These are phyloP conservation scores for Scalopus aquaticus DNA, from an alignment of 2,113 vertebrate species.

Conservation along the genomic window DNA sequence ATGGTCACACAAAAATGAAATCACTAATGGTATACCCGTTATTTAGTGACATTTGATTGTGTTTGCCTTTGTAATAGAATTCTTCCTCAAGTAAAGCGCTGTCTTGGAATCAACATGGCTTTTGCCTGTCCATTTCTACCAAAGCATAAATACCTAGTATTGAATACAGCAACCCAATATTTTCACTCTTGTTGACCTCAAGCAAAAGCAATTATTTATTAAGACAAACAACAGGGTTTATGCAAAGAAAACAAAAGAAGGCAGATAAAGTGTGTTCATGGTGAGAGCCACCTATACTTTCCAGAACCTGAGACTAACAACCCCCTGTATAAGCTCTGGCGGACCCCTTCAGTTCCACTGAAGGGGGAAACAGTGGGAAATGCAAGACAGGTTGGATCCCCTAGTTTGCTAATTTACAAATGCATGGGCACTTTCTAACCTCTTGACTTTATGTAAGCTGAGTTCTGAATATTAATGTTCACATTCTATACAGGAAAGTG, in stretches of 20 bases:
- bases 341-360: neutral
- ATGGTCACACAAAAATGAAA: neutral
- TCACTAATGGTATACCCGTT: neutral
- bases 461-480: neutral
- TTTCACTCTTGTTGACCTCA: neutral
- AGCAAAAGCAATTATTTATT: neutral
- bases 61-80: neutral
- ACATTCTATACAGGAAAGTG: neutral
- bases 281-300: neutral
- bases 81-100: neutral
- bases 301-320: neutral
- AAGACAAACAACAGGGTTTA: neutral
- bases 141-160: neutral
- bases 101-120: neutral
- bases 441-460: neutral
- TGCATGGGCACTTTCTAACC: too few relatives aligned
- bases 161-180: neutral
- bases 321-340: neutral
- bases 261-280: neutral
- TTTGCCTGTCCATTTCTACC: constrained; percentile 13
- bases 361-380: neutral
- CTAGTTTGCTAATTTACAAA: neutral
- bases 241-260: neutral
- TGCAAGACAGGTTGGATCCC: neutral
- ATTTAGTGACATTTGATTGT: neutral